Conservation (phyloP, 2,113 vertebrate species). For the Eudyptes chrysolophus region DNA sequence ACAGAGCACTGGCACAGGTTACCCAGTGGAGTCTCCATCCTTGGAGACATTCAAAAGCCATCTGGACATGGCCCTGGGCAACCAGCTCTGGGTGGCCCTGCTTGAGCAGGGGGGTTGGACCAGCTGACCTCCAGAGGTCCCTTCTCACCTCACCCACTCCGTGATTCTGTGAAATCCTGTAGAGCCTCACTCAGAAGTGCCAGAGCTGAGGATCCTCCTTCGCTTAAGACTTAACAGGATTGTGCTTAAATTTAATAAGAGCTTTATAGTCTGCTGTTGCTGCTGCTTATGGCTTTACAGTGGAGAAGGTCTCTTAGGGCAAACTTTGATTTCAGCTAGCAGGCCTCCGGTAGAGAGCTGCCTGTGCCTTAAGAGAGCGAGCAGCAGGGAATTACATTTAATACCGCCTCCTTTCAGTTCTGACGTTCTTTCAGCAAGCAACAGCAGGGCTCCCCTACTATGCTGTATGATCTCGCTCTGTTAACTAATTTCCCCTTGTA, state of each 20-base stretch:
- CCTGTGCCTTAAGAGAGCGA: conserved; percentile 2
- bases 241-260: background rate
- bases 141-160: background rate
- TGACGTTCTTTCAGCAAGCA: conserved; percentile 15
- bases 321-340: conserved; percentile 26
- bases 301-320: conserved; percentile 12
- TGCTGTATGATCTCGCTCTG: background rate
- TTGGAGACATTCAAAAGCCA: rapidly evolving
- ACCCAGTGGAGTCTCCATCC: background rate
- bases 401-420: conserved; percentile 26
- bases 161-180: background rate
- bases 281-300: background rate
- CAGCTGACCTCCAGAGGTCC: too few relatives aligned
- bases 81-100: background rate
- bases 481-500: conserved; percentile 1
- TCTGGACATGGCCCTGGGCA: background rate
- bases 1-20: background rate
- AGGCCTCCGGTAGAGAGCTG: conserved; percentile 32
- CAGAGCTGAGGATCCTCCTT: background rate
- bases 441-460: conserved; percentile 40
- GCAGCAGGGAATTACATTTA: conserved; percentile 45
- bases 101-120: background rate
- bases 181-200: background rate
- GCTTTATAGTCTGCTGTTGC: background rate
- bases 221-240: background rate